Percentiles rank a stretch among this genome's conserved stretches.
These are phyloP conservation scores for Phodopus roborovskii DNA, from an alignment of 2,113 vertebrate species.

Conservation along the genomic window DNA sequence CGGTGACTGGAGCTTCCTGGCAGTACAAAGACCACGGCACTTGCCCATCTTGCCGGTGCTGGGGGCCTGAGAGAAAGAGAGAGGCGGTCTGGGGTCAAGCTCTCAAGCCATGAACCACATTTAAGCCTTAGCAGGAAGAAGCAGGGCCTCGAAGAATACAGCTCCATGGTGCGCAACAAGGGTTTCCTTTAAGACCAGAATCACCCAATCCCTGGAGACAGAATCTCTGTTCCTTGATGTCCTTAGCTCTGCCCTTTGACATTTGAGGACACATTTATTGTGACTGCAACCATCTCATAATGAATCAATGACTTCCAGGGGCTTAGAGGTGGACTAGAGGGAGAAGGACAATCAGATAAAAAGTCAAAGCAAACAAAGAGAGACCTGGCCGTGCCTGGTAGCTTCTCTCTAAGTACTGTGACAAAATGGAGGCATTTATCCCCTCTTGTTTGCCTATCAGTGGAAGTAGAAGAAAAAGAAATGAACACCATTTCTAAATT, in stretches of 20 bases:
- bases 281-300: not conserved
- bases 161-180: not conserved
- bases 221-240: not conserved
- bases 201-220: not conserved
- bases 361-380: not conserved
- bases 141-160: not conserved
- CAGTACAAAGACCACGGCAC: too few relatives aligned
- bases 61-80: too few relatives aligned
- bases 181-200: not conserved
- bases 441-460: not conserved
- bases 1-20: too few relatives aligned
- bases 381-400: not conserved
- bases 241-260: not conserved
- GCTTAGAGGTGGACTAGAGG: not conserved
- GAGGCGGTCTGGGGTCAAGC: not conserved
- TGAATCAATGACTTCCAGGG: not conserved
- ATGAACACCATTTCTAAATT: not conserved
- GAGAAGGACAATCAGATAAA: not conserved
- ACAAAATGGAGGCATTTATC: conserved; percentile 11
- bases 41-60: too few relatives aligned
- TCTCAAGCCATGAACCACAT: not conserved
- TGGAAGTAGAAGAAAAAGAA: not conserved
- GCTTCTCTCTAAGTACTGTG: not conserved
- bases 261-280: not conserved
- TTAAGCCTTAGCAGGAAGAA: not conserved